A percentile compares a stretch with the other conserved stretches of the same genome.
These are phyloP conservation scores for Myotis findleyi DNA, from an alignment of 2,797 vertebrate species.

Conservation along the genomic window DNA sequence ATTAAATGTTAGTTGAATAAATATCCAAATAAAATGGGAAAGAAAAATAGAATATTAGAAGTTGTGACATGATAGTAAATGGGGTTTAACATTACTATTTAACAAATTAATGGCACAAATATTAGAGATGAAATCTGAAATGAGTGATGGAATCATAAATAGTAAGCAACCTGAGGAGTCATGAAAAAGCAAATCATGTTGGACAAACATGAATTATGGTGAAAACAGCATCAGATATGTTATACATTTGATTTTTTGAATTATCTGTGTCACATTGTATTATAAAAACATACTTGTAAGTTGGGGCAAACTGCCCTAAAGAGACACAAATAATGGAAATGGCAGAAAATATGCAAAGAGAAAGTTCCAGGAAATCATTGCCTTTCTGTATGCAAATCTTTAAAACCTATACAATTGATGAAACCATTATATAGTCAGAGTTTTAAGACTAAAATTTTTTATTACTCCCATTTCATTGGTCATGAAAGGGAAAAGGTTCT, in stretches of 20 bases:
- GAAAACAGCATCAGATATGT: not conserved
- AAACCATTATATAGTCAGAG: not conserved
- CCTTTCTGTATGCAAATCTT: not conserved
- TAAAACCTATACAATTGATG: not conserved
- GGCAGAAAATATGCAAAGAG: not conserved
- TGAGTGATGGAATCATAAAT: constrained; percentile 20
- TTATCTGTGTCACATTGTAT: constrained; percentile 48
- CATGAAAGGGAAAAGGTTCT: constrained; percentile 23
- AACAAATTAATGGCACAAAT: constrained; percentile 60
- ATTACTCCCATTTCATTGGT: not conserved
- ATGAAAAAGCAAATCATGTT: constrained; percentile 55
- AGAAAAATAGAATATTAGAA: constrained; percentile 39
- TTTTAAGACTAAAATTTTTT: not conserved
- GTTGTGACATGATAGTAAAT: not conserved
- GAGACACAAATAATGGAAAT: constrained; percentile 10
- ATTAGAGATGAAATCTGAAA: constrained; percentile 52
- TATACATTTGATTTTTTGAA: constrained; percentile 35
- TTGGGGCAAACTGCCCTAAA: constrained; percentile 12
- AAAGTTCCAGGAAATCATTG: constrained; percentile 17
- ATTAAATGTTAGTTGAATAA: not conserved
- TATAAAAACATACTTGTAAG: constrained; percentile 58
- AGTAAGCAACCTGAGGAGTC: not conserved
- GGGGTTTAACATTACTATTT: constrained; percentile 43
- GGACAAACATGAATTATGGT: constrained; percentile 54
- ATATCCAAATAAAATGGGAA: not conserved